Evolutionary conservation across 1,140 invertebrate species (phyloP).

Genomic region (Pentalonia nigronervosa): DNA sequence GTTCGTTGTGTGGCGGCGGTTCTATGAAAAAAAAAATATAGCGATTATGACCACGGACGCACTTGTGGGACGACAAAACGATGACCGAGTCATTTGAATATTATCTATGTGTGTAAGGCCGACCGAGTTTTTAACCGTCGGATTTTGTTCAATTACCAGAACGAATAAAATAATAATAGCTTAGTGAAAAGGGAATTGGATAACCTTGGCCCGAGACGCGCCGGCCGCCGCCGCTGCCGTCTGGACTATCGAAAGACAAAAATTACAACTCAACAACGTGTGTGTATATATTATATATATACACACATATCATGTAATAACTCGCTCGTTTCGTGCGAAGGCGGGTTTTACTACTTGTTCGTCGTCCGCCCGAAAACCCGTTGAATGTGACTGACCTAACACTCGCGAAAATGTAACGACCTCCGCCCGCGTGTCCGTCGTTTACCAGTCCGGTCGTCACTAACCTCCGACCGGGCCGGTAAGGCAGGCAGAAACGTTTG

Average conservation of each 20-base stretch:
- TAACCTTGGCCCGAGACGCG: constrained; percentile 35
- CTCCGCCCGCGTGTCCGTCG: not conserved
- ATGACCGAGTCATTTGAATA: not conserved
- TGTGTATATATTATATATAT: not conserved
- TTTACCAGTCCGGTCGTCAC: not conserved
- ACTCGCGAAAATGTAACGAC: not conserved
- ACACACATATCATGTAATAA: not conserved
- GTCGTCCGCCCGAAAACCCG: not conserved
- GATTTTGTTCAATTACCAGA: constrained; percentile 46
- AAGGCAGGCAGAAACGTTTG: no score
- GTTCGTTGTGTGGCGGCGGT: not conserved
- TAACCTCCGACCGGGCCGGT: not conserved
- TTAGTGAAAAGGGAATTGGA: constrained; percentile 46
- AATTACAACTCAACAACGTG: constrained; percentile 26
- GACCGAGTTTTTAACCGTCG: constrained; percentile 33
- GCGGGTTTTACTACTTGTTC: constrained; percentile 32
- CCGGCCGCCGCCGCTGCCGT: constrained; percentile 13
- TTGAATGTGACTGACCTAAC: constrained; percentile 20
- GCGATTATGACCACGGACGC: not conserved
- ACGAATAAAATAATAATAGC: constrained; percentile 54
- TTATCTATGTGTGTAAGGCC: not conserved
- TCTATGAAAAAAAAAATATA: not conserved
- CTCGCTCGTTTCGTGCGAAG: not conserved
- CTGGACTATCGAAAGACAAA: constrained; percentile 30
- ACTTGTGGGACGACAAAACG: not conserved